Percentiles rank a stretch among this genome's conserved stretches.
These are phyloP conservation scores for Drosophila teissieri DNA, from an alignment of 1,140 invertebrate species.

Conservation along the genomic window DNA sequence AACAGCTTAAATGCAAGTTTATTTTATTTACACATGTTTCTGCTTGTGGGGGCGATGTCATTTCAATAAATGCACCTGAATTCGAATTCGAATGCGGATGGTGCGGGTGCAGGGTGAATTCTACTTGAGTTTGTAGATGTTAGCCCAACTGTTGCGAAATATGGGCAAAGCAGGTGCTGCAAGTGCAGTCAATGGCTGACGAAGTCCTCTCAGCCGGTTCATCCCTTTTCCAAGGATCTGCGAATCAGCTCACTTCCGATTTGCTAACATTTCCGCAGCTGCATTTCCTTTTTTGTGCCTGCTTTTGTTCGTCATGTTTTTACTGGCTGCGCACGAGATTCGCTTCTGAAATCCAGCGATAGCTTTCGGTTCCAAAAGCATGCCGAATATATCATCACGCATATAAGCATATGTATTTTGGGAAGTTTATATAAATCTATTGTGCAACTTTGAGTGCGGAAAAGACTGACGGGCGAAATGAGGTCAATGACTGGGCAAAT, in stretches of 20 bases:
- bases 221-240: constrained; percentile 4
- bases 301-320: neutral
- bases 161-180: constrained; percentile 1
- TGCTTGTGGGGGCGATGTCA: constrained; percentile 39
- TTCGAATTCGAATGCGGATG: neutral
- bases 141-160: constrained; percentile 3
- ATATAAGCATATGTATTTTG: neutral
- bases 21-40: constrained; percentile 81
- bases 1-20: constrained; percentile 80
- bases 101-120: neutral
- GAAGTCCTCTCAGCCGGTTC: constrained; percentile 12
- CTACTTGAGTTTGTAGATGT: neutral
- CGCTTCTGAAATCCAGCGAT: constrained; percentile 15
- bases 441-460: neutral
- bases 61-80: constrained; percentile 44
- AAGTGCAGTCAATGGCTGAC: constrained; percentile 38
- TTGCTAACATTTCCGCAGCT: constrained; percentile 55
- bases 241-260: constrained; percentile 59
- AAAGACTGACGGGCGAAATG: constrained; percentile 4
- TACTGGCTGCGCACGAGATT: constrained; percentile 8
- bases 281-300: constrained; percentile 19
- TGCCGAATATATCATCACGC: constrained; percentile 16
- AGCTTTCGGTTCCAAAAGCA: neutral
- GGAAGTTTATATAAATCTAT: neutral
- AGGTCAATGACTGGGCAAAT: constrained; percentile 3